Evolutionary conservation across 2,888 invertebrate genomes (phyloP), one percentile per base, ranked within the genome.

Genomic region (Gymnosoma rotundatum): DNA sequence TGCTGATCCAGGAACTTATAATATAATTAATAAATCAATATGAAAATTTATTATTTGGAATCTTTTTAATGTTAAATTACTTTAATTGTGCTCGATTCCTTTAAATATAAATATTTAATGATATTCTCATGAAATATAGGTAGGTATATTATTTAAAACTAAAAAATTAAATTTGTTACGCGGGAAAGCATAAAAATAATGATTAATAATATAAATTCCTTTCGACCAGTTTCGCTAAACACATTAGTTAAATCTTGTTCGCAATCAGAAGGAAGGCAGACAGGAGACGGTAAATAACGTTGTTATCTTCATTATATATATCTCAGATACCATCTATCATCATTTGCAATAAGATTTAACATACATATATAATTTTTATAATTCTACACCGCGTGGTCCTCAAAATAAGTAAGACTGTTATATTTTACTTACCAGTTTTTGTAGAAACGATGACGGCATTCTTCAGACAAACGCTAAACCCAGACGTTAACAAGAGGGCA

Each of bases 391-490:
- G 76, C 80, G 78, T 82, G 83, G 63, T 78, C 79, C 42, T 72
- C 60, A 54, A 73, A 1, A 42, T 12, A 38, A 86, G 25, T 4
- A 85, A 84, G 86, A 79, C 87, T 87, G 38, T 36, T n/a, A 42
- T 32, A 54, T n/a, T 73, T 50, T 86, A 92, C 93, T 93, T 94
- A 99, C 99, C 99, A 99, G 94, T 99, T 99, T 95, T 99, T 99
- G 94, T 99, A 99, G 95, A 99, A 99, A 88, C 99, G 96, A 91
- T 99, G 96, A 89, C 97, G 96, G 93, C 99, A 99, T 92, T 99
- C 99, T 93, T 99, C 99, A 58, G 98, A 97, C 92, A 99, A 95
- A 94, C 99, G 99, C 93, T 99, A 99, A 67, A 99, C 99, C 97
- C 98, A 99, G 72, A 99, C 96, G 74, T 99, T 98, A 88, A 98